Base-by-base conservation (phyloP, 1,140 invertebrate species). In the Neelides sp. region DNA sequence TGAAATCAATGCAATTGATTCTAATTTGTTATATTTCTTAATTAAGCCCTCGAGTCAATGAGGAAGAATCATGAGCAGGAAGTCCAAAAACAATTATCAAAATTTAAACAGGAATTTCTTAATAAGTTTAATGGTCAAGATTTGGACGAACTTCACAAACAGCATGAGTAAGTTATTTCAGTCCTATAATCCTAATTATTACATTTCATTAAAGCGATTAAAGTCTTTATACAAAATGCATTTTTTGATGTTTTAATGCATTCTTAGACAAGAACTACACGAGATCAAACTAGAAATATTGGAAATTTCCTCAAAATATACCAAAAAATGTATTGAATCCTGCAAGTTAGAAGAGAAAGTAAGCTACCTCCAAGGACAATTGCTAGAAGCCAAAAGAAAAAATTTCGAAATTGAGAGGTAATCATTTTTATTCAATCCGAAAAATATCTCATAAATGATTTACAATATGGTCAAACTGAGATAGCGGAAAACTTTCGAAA, bases 31-130 rank as follows among this genome's bases (percentile, higher is more conserved):
- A 45, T 48, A 1, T 19, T 52, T 51, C 27, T 52, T 52, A 50
- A 57, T 64, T 76, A 78, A 54, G 88, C 89, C 13, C 68, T 94
- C 46, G 89, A 94, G 66, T 87, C 86, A 3, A 90, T 94, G 80
- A 75, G 85, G 34, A 90, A 92, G 66, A 87, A 87, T 1, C 89
- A 94, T 66, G 85, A 92, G 68, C 83, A 80, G 55, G 88, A 94
- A 65, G 82, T 93, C 20, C 80, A 89, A 61, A 78, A 80, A 41
- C 84, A 92, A 69, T 82, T 90, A 12, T 74, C 82, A 13, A 84
- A 83, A 64, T 89, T 90, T 65, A 89, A 90, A 64, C 73, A 82
- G 47, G 84, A 89, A 64, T 88, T 86, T 63, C 54, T 66, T 15
- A 66, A 82, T n/a, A 76, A 78, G 42, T 79, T 84, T 64, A 73